phyloP scores from a whole-genome alignment of 2,113 vertebrate species.

The Thamnaconus septentrionalis region DNA sequence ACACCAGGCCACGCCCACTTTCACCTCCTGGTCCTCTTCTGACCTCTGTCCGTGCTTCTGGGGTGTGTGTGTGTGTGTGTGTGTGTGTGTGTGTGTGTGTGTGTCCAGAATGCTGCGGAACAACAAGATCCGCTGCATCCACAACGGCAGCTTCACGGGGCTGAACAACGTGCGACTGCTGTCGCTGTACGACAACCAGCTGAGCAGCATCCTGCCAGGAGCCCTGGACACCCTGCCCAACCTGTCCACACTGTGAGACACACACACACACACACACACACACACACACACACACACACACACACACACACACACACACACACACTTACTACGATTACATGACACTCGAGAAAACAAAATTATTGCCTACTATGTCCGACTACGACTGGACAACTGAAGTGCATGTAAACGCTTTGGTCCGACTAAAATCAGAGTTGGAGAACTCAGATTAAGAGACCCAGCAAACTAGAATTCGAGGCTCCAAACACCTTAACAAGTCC shows the following conservation, averaged over 20 bases:
- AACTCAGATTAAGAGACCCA: too few species aligned
- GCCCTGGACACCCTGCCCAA: conserved; percentile 91
- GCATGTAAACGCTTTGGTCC: too few species aligned
- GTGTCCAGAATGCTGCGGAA: conserved; percentile 90
- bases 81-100: conserved; percentile 22
- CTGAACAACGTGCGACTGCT: conserved; percentile 89
- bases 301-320: conserved; percentile 3
- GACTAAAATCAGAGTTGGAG: too few species aligned
- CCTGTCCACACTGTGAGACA: conserved; percentile 81
- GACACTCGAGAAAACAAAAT: too few species aligned
- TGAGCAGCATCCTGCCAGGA: conserved; percentile 87
- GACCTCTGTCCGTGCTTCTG: not conserved
- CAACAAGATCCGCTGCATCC: conserved; percentile 93
- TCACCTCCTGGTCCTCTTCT: not conserved
- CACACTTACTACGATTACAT: not conserved
- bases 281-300: not conserved
- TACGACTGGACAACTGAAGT: too few species aligned
- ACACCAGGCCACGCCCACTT: too few species aligned
- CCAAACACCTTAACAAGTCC: too few species aligned
- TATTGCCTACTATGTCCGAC: not conserved
- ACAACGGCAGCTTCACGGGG: conserved; percentile 95
- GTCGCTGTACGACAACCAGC: conserved; percentile 95
- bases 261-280: conserved; percentile 8
- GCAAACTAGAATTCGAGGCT: too few species aligned
- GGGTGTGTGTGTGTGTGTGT: not conserved